phyloP scores from a whole-genome alignment of 1,140 invertebrate genomes.

The Dufourea novaeangliae region DNA sequence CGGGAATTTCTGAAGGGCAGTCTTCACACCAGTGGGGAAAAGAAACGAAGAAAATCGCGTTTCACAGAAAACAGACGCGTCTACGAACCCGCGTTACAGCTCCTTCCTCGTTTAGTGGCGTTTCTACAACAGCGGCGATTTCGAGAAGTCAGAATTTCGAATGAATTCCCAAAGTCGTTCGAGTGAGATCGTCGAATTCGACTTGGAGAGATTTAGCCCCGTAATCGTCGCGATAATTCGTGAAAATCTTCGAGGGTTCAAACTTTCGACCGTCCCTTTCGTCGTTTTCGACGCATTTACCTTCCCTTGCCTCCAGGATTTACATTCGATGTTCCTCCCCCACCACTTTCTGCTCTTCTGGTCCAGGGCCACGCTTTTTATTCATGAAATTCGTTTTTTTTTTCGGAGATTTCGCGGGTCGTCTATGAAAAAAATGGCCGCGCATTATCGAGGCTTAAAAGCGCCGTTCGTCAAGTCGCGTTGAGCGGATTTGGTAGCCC shows the following conservation, averaged over 20 bases:
- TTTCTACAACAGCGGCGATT: not conserved
- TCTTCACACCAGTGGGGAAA: conserved; percentile 2
- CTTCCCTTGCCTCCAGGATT: not conserved
- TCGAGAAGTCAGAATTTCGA: not conserved
- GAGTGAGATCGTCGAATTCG: not conserved
- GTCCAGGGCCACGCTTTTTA: conserved; percentile 28
- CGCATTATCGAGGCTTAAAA: conserved; percentile 62
- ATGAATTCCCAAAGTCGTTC: not conserved
- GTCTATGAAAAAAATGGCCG: conserved; percentile 46
- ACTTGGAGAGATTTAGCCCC: not conserved
- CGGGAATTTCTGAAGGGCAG: not conserved
- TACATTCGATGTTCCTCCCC: not conserved
- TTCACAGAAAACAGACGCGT: not conserved
- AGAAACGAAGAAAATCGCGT: not conserved
- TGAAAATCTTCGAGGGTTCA: not conserved
- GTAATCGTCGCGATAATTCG: not conserved
- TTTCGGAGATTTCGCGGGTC: conserved; percentile 21
- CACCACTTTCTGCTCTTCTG: too few species aligned
- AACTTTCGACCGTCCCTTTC: not conserved
- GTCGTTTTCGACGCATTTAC: not conserved
- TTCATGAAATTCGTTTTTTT: conserved; percentile 47
- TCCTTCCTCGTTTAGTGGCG: too few species aligned
- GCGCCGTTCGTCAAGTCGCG: conserved; percentile 54
- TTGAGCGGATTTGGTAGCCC: conserved; percentile 53
- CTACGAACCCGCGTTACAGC: not conserved